Evolutionary conservation across 2,113 vertebrate genomes (phyloP).

Genomic region (Eonycteris spelaea): DNA sequence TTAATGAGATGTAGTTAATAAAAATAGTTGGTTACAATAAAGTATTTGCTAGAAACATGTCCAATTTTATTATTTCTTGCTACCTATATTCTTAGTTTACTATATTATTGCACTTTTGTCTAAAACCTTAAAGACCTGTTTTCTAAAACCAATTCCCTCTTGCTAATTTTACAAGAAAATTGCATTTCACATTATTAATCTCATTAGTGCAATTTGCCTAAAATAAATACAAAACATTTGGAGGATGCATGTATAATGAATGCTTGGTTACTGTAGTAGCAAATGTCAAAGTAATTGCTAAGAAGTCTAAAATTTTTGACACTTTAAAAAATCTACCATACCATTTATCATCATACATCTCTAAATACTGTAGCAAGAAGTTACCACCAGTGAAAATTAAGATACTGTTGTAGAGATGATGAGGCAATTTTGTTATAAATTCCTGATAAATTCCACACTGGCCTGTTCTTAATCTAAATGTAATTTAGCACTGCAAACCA

Average conservation of each 20-base stretch:
- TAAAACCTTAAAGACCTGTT: slow-evolving; percentile 31
- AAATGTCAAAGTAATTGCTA: slow-evolving; percentile 43
- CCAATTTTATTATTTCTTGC: neutral
- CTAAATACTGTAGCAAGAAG: neutral
- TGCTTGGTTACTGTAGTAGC: slow-evolving; percentile 31
- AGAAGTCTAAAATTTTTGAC: slow-evolving; percentile 3
- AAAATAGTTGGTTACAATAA: slow-evolving; percentile 14
- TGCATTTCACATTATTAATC: slow-evolving; percentile 52
- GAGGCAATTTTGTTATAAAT: slow-evolving; percentile 24
- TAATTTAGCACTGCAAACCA: slow-evolving; percentile 79
- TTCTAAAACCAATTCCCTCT: slow-evolving; percentile 40
- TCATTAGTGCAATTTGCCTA: slow-evolving; percentile 55
- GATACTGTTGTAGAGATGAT: neutral
- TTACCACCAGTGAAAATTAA: slow-evolving; percentile 22
- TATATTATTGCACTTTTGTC: slow-evolving; percentile 43
- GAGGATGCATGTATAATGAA: slow-evolving; percentile 48
- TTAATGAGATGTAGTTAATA: slow-evolving; percentile 10
- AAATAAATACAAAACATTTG: slow-evolving; percentile 69
- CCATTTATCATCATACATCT: slow-evolving; percentile 39
- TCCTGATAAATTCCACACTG: slow-evolving; percentile 81
- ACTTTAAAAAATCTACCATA: neutral
- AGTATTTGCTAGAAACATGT: slow-evolving; percentile 6
- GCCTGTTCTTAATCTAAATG: slow-evolving; percentile 81
- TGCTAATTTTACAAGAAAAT: slow-evolving; percentile 52
- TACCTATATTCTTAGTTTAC: slow-evolving; percentile 42